A percentile compares a stretch with the other conserved stretches of the same genome.
phyloP scores from a whole-genome alignment of 2,113 vertebrate species.

The Phaetusa simplex region DNA sequence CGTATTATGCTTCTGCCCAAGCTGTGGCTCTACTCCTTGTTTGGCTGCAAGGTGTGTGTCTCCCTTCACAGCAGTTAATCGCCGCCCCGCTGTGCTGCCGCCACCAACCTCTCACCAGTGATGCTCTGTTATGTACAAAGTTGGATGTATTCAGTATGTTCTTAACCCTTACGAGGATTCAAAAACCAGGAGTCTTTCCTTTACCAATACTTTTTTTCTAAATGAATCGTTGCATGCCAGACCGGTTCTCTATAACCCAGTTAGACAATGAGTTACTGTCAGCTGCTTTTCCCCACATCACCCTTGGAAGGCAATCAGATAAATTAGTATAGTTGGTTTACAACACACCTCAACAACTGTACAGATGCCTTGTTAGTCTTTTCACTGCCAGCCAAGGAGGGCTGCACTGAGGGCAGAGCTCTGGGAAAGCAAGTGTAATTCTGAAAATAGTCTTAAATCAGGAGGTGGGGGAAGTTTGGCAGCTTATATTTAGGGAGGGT shows the following conservation, averaged over 20 bases:
- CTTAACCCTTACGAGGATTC: not conserved
- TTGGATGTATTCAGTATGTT: not conserved
- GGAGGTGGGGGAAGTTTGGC: not conserved
- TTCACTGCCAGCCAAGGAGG: not conserved
- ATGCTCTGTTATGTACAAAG: accelerated
- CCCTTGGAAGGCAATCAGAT: not conserved
- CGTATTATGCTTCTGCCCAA: accelerated
- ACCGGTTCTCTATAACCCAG: not conserved
- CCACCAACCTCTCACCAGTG: not conserved
- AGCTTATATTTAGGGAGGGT: not conserved
- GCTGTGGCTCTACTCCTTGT: not conserved
- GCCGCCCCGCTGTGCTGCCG: not conserved
- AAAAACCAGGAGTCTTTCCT: not conserved
- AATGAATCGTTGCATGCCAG: not conserved
- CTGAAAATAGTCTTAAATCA: not conserved
- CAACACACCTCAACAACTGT: not conserved
- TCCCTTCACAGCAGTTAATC: not conserved
- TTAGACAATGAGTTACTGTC: not conserved
- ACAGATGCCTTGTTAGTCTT: not conserved
- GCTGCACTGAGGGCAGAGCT: not conserved
- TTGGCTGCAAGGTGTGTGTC: accelerated
- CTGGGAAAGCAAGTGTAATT: not conserved
- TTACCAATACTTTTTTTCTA: not conserved
- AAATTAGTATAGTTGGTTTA: not conserved
- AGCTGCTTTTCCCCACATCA: not conserved